Conservation (phyloP, 2,113 vertebrate genomes). For the Lepus europaeus region DNA sequence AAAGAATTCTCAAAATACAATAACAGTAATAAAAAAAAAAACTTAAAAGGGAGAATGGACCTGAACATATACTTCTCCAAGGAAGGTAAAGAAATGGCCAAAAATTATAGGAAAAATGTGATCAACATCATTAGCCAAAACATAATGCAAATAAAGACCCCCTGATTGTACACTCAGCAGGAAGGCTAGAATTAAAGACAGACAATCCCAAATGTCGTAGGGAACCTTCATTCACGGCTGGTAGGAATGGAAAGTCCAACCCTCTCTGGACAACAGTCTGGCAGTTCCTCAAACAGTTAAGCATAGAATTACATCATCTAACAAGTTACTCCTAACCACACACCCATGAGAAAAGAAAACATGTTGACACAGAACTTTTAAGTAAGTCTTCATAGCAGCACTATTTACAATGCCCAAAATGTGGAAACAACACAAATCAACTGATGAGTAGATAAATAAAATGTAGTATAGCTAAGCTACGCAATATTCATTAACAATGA, state of each 20-base stretch:
- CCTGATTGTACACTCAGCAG: background rate
- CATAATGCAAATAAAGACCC: constrained; percentile 9
- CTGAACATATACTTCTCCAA: constrained; percentile 23
- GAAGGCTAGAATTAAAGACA: background rate
- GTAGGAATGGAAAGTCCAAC: background rate
- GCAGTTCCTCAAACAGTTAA: background rate
- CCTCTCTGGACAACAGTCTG: background rate
- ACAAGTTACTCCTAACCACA: background rate
- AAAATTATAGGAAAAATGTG: background rate
- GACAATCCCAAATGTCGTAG: background rate
- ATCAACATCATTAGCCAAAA: background rate
- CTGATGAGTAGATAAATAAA: background rate
- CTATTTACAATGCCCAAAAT: background rate
- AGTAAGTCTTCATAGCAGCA: background rate
- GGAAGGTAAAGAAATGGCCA: background rate
- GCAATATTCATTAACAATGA: background rate
- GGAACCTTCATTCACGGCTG: background rate
- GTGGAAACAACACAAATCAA: background rate
- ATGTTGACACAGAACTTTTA: background rate
- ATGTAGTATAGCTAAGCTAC: background rate
- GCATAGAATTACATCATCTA: background rate
- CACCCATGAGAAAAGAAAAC: constrained; percentile 32
- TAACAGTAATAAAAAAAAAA: constrained; percentile 24
- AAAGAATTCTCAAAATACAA: background rate
- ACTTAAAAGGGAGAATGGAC: constrained; percentile 2